Conservation (phyloP, 2,113 vertebrate genomes). For the Naja naja region DNA sequence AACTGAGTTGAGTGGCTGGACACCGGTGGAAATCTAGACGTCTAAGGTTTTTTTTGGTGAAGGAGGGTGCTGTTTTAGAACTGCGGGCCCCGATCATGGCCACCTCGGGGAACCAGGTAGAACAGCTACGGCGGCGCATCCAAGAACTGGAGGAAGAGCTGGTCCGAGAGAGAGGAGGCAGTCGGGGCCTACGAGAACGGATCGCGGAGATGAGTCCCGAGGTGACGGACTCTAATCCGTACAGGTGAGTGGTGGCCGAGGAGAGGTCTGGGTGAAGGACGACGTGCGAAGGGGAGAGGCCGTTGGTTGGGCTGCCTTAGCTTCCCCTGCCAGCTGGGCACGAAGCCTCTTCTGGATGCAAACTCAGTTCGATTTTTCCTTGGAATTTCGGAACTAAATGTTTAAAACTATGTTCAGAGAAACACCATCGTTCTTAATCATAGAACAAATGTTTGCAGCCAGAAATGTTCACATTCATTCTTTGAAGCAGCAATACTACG, state of each 20-base stretch:
- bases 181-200: constrained; percentile 65
- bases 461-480: background rate
- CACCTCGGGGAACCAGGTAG: constrained; percentile 56
- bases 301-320: background rate
- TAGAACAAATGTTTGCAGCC: background rate
- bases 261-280: too few relatives aligned
- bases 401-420: background rate
- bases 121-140: constrained; percentile 76
- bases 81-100: constrained; percentile 42
- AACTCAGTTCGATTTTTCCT: background rate
- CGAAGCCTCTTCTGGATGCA: background rate
- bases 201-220: constrained; percentile 89
- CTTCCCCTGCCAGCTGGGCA: background rate
- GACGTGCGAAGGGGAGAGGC: background rate
- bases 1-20: too few relatives aligned
- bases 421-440: background rate
- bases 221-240: constrained; percentile 93
- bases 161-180: constrained; percentile 68
- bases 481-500: background rate
- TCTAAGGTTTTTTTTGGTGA: background rate
- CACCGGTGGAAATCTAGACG: background rate
- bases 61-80: background rate
- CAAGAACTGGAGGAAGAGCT: constrained; percentile 82
- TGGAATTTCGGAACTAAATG: background rate
- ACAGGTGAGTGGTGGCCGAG: constrained; percentile 76